Conservation (phyloP, 2,113 vertebrate species). For the Antidorcas marsupialis region DNA sequence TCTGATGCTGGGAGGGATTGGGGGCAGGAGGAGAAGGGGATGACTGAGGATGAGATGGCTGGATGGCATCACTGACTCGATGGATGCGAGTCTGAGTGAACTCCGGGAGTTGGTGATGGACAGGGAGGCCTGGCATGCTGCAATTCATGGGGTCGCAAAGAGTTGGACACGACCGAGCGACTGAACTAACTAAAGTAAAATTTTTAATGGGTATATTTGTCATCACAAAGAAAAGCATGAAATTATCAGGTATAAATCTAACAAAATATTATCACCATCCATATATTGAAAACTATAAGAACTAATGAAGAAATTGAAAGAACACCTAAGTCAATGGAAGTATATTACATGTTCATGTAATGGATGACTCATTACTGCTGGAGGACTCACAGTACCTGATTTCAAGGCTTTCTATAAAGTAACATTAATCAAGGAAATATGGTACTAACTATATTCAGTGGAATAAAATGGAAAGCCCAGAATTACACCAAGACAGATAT, state of each 20-base stretch:
- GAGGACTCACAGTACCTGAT: not conserved
- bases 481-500: not conserved
- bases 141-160: no score
- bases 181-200: not conserved
- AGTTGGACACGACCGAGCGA: no score
- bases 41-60: no score
- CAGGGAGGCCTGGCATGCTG: no score
- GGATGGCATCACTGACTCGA: no score
- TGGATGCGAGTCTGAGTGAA: no score
- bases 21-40: no score
- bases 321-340: not conserved
- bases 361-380: not conserved
- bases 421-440: not conserved
- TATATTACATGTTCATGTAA: not conserved
- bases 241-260: not conserved
- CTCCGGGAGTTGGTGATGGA: no score
- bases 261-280: not conserved
- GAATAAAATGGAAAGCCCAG: not conserved
- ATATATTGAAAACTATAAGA: not conserved
- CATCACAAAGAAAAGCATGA: not conserved
- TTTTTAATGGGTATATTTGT: not conserved
- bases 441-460: not conserved
- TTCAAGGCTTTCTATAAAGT: not conserved
- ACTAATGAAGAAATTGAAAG: not conserved
- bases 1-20: no score